Evolutionary conservation across 2,888 invertebrate genomes (phyloP).

Genomic region (Oeneis ivallda): DNA sequence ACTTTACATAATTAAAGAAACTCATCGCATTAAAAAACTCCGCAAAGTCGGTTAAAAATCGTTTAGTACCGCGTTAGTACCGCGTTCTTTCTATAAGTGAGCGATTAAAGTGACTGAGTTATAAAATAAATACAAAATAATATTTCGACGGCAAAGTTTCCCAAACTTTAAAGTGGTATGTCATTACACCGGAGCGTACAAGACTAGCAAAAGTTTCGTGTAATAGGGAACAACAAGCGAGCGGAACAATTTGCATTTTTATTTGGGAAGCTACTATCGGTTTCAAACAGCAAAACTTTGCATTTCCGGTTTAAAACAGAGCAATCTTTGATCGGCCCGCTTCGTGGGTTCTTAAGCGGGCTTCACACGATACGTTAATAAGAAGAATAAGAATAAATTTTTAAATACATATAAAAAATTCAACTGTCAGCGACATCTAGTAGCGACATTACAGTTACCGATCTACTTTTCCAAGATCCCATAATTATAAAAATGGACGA

Average conservation of each 20-base stretch:
- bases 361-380: constrained; percentile 5
- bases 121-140: constrained; percentile 28
- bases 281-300: constrained; percentile 65
- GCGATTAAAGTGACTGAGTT: constrained; percentile 13
- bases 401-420: too few relatives aligned
- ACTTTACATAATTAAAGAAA: too few relatives aligned
- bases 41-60: background rate
- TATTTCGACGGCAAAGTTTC: constrained; percentile 30
- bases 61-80: background rate
- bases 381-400: too few relatives aligned
- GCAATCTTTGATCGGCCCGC: constrained; percentile 71
- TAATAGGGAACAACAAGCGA: constrained; percentile 49
- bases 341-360: constrained; percentile 51
- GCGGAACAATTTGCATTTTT: constrained; percentile 72
- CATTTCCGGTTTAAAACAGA: constrained; percentile 65
- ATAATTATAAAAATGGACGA: too few relatives aligned
- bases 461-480: too few relatives aligned
- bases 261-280: constrained; percentile 63
- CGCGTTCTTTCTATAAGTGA: background rate
- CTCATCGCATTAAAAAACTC: too few relatives aligned
- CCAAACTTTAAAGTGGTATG: constrained; percentile 36
- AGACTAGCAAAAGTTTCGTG: constrained; percentile 50
- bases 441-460: too few relatives aligned
- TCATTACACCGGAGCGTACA: constrained; percentile 45
- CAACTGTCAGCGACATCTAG: too few relatives aligned